A percentile compares a stretch with the other conserved stretches of the same genome.
These are phyloP conservation scores for Trachemys scripta DNA, from an alignment of 2,113 vertebrate species.

Conservation along the genomic window DNA sequence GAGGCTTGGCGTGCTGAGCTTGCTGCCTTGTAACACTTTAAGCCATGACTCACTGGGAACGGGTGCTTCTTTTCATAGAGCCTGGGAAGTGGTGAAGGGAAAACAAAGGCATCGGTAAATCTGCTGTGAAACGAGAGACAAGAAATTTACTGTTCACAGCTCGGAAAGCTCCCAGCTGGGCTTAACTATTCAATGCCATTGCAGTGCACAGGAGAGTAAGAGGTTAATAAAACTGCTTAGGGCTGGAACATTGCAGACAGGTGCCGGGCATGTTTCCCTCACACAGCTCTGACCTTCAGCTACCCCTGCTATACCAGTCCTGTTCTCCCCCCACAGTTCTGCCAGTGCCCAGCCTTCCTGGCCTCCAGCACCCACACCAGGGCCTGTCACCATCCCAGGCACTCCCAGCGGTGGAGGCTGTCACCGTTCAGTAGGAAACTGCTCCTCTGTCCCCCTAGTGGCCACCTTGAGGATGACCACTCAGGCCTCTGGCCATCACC, in stretches of 20 bases:
- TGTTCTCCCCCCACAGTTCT: neutral
- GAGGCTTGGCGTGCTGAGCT: neutral
- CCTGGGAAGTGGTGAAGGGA: too few species aligned
- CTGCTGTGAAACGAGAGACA: neutral
- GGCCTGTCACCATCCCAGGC: neutral
- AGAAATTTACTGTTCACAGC: too few species aligned
- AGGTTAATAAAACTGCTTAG: neutral
- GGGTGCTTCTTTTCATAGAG: neutral
- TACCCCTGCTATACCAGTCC: neutral
- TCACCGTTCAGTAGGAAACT: neutral
- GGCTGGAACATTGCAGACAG: neutral
- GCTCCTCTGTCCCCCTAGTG: neutral
- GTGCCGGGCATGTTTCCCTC: neutral
- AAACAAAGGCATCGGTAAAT: neutral
- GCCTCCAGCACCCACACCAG: neutral
- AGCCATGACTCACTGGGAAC: neutral
- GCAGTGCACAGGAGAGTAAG: too few species aligned
- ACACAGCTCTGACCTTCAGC: neutral
- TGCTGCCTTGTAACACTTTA: neutral
- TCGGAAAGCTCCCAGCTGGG: neutral
- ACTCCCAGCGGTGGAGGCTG: neutral
- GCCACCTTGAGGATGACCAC: neutral
- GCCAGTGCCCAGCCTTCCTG: neutral
- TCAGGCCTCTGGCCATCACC: neutral
- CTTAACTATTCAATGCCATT: neutral